Percentiles rank a stretch among this genome's conserved stretches.
These are phyloP conservation scores for Caenorhabditis sp. DNA, from an alignment of 2,888 invertebrate genomes.

Conservation along the genomic window DNA sequence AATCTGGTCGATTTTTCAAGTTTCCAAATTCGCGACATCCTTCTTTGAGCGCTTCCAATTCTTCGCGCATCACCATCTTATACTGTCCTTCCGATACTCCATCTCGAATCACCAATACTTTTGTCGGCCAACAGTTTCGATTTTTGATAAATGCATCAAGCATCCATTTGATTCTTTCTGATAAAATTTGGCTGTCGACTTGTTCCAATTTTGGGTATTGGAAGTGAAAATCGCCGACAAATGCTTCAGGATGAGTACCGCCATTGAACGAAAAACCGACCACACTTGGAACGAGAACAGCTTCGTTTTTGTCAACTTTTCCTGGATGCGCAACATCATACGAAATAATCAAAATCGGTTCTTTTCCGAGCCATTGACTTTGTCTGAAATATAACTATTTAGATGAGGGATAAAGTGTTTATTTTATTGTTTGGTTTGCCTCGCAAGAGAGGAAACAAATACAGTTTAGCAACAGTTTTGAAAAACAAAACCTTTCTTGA, in stretches of 20 bases:
- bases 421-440: too few species aligned
- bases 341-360: conserved; percentile 18
- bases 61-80: conserved; percentile 30
- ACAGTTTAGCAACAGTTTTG: too few species aligned
- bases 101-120: conserved; percentile 44
- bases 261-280: conserved; percentile 52
- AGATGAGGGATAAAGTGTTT: too few species aligned
- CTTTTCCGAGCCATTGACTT: conserved; percentile 12
- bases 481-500: too few species aligned
- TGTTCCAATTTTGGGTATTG: conserved; percentile 39
- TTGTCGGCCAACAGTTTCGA: conserved; percentile 21
- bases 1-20: conserved; percentile 8
- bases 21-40: conserved; percentile 21
- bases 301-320: conserved; percentile 9
- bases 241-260: conserved; percentile 11
- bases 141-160: conserved; percentile 17
- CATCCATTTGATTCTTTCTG: conserved; percentile 36
- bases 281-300: conserved; percentile 17
- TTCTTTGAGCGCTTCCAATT: conserved; percentile 31
- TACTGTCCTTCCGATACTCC: conserved; percentile 55
- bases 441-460: too few species aligned
- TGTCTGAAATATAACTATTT: conserved; percentile 4
- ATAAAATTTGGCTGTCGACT: conserved; percentile 33
- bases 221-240: conserved; percentile 52
- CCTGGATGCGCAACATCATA: conserved; percentile 47